Base-by-base conservation (phyloP, 2,888 invertebrate species). In the Rhodophaea formosa region DNA sequence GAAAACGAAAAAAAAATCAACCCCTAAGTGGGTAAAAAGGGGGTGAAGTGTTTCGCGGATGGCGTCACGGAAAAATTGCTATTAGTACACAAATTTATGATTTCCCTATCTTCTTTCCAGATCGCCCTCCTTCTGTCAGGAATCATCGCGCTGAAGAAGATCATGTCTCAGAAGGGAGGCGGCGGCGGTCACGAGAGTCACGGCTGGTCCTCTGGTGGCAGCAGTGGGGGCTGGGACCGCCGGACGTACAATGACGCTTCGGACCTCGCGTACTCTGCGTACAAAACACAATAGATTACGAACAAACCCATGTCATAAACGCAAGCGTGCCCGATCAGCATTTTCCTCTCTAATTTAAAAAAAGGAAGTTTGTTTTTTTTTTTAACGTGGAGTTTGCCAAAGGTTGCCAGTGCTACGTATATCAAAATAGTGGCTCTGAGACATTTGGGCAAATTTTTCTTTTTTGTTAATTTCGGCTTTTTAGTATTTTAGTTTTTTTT, bases 91-190 rank as follows among this genome's bases (percentile, higher is more conserved):
- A 3, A 44, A 44, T 7, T 16, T 5, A 15, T 0, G 7, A 2
- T n/a, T 12, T 5, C 39, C 8, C 57, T 55, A 39, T 57, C 46
- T 59, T 51, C 74, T 30, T 93, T 94, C 60, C 62, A 95, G 92
- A 96, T 97, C 70, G 97, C 97, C 0, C 88, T 97, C 0, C 93
- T 97, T 8, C 87, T 97, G 43, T 94, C 97, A 3, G 94, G 96
- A 62, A 96, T 97, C 75, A 96, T 97, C 72, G 95, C 95, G 0
- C 81, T 97, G 52, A 97, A 97, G 93, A 97, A 97, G 81, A 86
- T 97, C 39, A 91, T 96, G 75, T 92, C 94, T 0, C 93, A 94
- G 70, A 95, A 95, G 79, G 92, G 93, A 7, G 87, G 89, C 14
- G 87, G 89, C 14, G 88, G 92, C 32, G 86, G 91, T 5, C 90